Evolutionary conservation across 2,113 vertebrate species (phyloP).

Genomic region (Antechinus stuartii): DNA sequence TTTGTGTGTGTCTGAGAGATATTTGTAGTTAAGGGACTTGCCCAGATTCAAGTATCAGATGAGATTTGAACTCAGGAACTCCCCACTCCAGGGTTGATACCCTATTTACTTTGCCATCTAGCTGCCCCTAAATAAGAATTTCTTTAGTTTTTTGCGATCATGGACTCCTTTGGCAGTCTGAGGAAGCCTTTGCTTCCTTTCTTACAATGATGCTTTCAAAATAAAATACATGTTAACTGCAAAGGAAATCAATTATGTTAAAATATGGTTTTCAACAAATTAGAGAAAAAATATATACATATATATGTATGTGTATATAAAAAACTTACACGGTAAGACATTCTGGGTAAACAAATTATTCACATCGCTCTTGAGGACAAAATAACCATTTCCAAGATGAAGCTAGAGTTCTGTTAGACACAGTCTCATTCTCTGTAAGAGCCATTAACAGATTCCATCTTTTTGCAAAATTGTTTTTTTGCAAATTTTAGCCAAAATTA

Average conservation of each 20-base stretch:
- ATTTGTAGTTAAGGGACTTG: too few relatives aligned
- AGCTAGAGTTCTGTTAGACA: constrained; percentile 65
- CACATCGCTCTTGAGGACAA: constrained; percentile 69
- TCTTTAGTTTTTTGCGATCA: background rate
- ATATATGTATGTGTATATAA: background rate
- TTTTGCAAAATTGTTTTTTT: constrained; percentile 65
- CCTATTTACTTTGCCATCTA: too few relatives aligned
- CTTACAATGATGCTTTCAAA: background rate
- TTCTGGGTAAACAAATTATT: constrained; percentile 76
- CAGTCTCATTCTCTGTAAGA: constrained; percentile 54
- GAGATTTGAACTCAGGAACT: too few relatives aligned
- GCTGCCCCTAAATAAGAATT: background rate
- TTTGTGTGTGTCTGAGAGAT: too few relatives aligned
- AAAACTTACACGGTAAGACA: constrained; percentile 60
- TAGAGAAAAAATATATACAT: background rate
- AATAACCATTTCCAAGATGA: constrained; percentile 66
- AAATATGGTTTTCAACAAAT: background rate
- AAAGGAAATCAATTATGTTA: background rate
- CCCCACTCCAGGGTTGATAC: too few relatives aligned
- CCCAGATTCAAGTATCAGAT: too few relatives aligned
- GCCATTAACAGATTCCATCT: constrained; percentile 55
- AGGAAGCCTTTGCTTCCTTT: background rate
- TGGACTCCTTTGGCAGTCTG: background rate
- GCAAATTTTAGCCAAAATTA: constrained; percentile 38
- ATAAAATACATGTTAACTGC: background rate